Conservation (phyloP, 2,888 invertebrate genomes). For the Himalopsyche kuldschensis region DNA sequence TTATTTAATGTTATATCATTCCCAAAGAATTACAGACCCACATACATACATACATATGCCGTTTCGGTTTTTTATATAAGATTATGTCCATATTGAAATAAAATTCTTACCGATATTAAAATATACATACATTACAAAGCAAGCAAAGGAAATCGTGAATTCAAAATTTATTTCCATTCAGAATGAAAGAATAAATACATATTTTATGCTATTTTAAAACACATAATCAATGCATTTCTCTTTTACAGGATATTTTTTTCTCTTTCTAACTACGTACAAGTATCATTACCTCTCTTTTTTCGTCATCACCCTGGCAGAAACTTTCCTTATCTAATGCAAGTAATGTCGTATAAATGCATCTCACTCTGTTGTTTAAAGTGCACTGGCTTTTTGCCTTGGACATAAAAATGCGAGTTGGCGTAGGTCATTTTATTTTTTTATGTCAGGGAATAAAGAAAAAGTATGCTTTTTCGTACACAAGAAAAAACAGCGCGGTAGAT, state of each 20-base stretch:
- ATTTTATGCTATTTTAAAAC: background rate
- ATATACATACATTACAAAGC: background rate
- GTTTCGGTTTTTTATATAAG: too few species aligned
- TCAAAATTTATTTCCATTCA: background rate
- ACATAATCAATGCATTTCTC: background rate
- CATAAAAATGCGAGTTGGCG: slow-evolving; percentile 37
- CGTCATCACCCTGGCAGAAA: background rate
- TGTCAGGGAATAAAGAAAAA: slow-evolving; percentile 10
- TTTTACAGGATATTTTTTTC: background rate
- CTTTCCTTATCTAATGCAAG: background rate
- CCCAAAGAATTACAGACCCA: too few species aligned
- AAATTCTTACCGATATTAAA: background rate
- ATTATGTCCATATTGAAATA: background rate
- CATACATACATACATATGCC: too few species aligned
- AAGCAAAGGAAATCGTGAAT: background rate
- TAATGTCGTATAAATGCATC: slow-evolving; percentile 3
- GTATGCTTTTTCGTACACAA: background rate
- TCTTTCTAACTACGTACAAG: background rate
- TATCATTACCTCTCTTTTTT: background rate
- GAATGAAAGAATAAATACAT: background rate
- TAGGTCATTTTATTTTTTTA: slow-evolving; percentile 32
- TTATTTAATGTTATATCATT: too few species aligned
- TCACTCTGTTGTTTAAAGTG: slow-evolving; percentile 23
- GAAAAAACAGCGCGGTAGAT: background rate
- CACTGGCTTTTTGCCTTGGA: slow-evolving; percentile 37